phyloP scores from a whole-genome alignment of 2,113 vertebrate species.

The Sialia sialis region DNA sequence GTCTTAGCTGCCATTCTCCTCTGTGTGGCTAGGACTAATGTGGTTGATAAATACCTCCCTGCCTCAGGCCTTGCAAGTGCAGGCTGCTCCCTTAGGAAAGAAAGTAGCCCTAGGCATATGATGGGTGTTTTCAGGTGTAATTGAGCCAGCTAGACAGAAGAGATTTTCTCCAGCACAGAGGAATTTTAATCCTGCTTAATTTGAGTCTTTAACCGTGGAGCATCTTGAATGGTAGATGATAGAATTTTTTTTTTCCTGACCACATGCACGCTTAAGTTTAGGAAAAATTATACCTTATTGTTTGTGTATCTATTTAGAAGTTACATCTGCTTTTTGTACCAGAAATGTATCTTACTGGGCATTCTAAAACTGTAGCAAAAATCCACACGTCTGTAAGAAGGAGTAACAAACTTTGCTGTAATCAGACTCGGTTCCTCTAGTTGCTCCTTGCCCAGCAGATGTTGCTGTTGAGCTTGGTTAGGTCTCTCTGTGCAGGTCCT shows the following conservation, averaged over 20 bases:
- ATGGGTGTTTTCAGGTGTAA: background rate
- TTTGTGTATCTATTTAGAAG: background rate
- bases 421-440: background rate
- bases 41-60: background rate
- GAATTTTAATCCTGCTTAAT: background rate
- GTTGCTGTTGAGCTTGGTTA: slow-evolving; percentile 61
- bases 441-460: slow-evolving; percentile 35
- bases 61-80: background rate
- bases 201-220: background rate
- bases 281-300: background rate
- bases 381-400: background rate
- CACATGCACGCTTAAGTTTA: fast-evolving
- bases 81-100: background rate
- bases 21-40: background rate
- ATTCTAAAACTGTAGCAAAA: background rate
- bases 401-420: background rate
- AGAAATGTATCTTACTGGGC: background rate
- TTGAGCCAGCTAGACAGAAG: background rate
- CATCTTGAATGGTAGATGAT: background rate
- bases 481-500: background rate
- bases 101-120: background rate
- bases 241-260: background rate
- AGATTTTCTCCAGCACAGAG: background rate
- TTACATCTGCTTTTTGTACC: background rate
- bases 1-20: background rate